These are phyloP conservation scores for Apodemus speciosus DNA, from an alignment of 2,113 vertebrate genomes.

Conservation along the genomic window DNA sequence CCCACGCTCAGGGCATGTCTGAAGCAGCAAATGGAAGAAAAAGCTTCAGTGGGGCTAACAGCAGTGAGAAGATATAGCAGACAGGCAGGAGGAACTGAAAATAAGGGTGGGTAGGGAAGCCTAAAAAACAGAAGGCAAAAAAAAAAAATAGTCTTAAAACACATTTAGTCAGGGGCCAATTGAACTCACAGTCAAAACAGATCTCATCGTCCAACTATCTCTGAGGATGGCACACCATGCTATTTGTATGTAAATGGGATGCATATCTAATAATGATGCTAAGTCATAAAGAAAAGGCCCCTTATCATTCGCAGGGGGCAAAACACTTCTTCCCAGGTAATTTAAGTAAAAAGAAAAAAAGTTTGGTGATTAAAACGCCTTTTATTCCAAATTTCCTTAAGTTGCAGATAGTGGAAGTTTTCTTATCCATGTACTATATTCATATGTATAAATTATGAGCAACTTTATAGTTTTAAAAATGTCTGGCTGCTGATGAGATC, in stretches of 20 bases:
- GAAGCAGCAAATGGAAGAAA: constrained; percentile 49
- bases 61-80: background rate
- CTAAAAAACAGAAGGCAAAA: constrained; percentile 26
- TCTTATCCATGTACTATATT: constrained; percentile 50
- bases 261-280: constrained; percentile 68
- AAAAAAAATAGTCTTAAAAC: background rate
- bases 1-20: background rate
- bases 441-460: constrained; percentile 69
- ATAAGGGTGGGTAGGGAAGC: too few species aligned
- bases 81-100: background rate
- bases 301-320: constrained; percentile 25
- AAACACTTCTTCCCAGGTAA: constrained; percentile 47
- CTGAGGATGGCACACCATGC: constrained; percentile 55
- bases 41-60: constrained; percentile 17
- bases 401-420: constrained; percentile 66
- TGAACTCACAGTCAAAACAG: constrained; percentile 55
- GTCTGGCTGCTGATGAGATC: constrained; percentile 75
- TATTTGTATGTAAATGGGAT: constrained; percentile 73
- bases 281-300: constrained; percentile 72
- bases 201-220: constrained; percentile 43
- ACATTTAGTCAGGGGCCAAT: constrained; percentile 62
- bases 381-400: constrained; percentile 60
- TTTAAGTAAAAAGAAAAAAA: constrained; percentile 61
- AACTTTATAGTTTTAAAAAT: constrained; percentile 73
- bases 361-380: constrained; percentile 56